Evolutionary conservation across 2,888 invertebrate genomes (phyloP), one percentile per base, ranked within the genome.

Genomic region (Noctua janthina): DNA sequence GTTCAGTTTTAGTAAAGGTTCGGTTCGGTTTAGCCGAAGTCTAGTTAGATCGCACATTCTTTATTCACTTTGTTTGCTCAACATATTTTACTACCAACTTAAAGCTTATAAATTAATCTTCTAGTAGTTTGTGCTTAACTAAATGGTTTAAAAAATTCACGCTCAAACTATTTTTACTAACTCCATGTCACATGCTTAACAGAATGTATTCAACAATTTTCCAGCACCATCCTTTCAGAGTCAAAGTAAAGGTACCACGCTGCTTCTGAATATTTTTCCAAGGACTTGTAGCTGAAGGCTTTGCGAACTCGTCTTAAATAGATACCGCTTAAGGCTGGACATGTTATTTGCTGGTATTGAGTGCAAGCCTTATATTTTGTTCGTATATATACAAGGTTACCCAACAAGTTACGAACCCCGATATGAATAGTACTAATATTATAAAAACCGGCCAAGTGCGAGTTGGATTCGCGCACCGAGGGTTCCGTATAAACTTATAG

Each of bases 311-410:
- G 77, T 81, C 76, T 83, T 87, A 86, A 82, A 87, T 85, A 86
- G 87, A 88, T 85, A 90, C 82, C 78, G 87, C 86, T 87, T 68
- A 67, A 79, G 86, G 79, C 88, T 76, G 87, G 87, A 81, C 86
- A 86, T 86, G 87, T 87, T 90, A 89, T 89, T 89, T 85, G 77
- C 85, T 77, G 81, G 81, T 84, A 90, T 89, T 87, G 88, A 87
- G 72, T 72, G 54, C 51, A 68, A 77, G 70, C 59, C 29, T 68
- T 59, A 74, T 67, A 83, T 79, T 81, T 87, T 67, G 64, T 66
- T 67, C 46, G 56, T 62, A 67, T 82, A 85, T 71, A 68, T 43
- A 20, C 10, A 51, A 29, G 49, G 15, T 62, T n/a, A 51, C 54
- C 54, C 20, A 54, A 54, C 54, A 54, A 8, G 54, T 54, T 23